phyloP scores from a whole-genome alignment of 2,797 vertebrate species.

The Bradypodion ventrale region DNA sequence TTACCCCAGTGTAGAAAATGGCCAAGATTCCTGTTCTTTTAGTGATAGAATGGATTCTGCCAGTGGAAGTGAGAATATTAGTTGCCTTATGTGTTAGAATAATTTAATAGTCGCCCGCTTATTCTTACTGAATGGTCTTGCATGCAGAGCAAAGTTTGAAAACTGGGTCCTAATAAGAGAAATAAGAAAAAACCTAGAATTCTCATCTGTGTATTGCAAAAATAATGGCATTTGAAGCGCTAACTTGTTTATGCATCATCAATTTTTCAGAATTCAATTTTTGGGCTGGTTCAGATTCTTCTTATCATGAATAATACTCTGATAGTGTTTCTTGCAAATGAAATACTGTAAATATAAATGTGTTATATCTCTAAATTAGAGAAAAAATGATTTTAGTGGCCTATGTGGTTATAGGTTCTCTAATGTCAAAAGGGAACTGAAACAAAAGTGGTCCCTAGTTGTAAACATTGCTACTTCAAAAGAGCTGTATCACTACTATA shows the following conservation, averaged over 20 bases:
- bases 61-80: background rate
- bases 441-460: too few relatives aligned
- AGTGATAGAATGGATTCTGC: background rate
- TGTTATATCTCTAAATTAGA: background rate
- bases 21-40: background rate
- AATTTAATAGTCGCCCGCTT: too few relatives aligned
- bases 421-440: background rate
- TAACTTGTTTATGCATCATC: background rate
- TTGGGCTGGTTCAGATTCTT: too few relatives aligned
- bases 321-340: background rate
- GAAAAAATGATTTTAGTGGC: background rate
- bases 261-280: background rate
- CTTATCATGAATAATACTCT: too few relatives aligned
- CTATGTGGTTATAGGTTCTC: conserved; percentile 1
- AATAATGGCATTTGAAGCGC: background rate
- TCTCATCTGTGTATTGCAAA: background rate
- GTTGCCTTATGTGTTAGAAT: too few relatives aligned
- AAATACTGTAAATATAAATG: background rate
- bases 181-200: background rate
- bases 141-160: background rate
- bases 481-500: too few relatives aligned
- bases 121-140: background rate
- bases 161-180: background rate
- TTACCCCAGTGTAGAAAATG: background rate
- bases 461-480: too few relatives aligned